Base-by-base conservation (phyloP, 2,113 vertebrate genomes). In the Lophius piscatorius region DNA sequence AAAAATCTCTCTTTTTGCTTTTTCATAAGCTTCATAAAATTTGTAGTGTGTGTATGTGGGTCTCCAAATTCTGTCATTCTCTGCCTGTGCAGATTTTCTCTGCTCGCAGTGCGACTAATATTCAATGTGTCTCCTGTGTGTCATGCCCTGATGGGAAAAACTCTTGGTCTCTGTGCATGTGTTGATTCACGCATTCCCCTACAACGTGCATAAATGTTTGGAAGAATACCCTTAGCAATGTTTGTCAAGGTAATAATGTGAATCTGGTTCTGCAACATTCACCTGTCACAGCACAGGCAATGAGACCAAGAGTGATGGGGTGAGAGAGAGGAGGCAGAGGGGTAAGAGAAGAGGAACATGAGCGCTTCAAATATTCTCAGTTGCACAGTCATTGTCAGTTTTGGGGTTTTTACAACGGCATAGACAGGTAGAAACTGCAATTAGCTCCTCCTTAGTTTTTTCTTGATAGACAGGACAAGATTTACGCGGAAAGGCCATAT, bases 301-400 rank as follows among this genome's bases (percentile, higher is more conserved):
- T 8, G 16, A 52, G 39, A 24, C 39, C 23, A 20, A 17, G 28
- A 51, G 26, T 40, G 54, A 13, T 12, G 52, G 31, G 18, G 35
- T 34, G 26, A 54, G 59, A 14, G 12, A 49, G 20, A 3, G 29
- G 9, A 4, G 56, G 22, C 6, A 5, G 26, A 20, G 11, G 39
- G 12, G 26, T 6, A 23, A 49, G 9, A 47, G 39, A 62, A 49
- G 20, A 54, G 34, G n/a, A n/a, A n/a, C n/a, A n/a, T n/a, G 23
- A 48, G 51, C 46, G 63, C 35, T 60, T 80, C 71, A 76, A 64
- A 78, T 80, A 75, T 80, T 58, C 56, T 70, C 45, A 63, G 45
- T 45, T 9, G 65, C 28, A 40, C 54, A 42, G 41, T 51, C 16
- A 44, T n/a, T n/a, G n/a, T n/a, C n/a, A n/a, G n/a, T n/a, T n/a